These are phyloP conservation scores for Melanostoma scalare DNA, from an alignment of 2,888 invertebrate species.

Conservation along the genomic window DNA sequence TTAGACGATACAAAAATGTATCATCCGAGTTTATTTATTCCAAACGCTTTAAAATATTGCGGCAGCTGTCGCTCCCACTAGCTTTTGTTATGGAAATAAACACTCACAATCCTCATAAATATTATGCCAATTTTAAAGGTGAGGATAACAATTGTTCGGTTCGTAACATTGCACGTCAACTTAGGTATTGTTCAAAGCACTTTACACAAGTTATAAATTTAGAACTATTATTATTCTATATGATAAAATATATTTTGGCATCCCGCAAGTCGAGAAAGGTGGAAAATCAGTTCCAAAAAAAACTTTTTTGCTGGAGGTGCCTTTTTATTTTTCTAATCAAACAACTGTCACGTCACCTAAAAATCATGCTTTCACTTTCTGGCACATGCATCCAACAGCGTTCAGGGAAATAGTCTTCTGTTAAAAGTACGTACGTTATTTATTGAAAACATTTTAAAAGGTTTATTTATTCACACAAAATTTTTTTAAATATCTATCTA, in stretches of 20 bases:
- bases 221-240: constrained; percentile 59
- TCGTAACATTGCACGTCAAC: constrained; percentile 64
- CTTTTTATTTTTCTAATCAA: constrained; percentile 77
- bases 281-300: constrained; percentile 66
- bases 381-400: constrained; percentile 44
- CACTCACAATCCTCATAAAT: constrained; percentile 64
- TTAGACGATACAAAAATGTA: constrained; percentile 34
- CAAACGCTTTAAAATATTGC: constrained; percentile 52
- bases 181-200: constrained; percentile 47
- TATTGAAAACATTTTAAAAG: too few species aligned
- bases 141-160: constrained; percentile 57
- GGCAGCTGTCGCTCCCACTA: constrained; percentile 52
- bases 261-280: constrained; percentile 65
- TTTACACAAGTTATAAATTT: constrained; percentile 60
- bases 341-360: constrained; percentile 80
- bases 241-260: constrained; percentile 59
- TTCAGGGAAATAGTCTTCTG: constrained; percentile 36
- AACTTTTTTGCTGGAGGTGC: constrained; percentile 61
- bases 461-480: too few species aligned
- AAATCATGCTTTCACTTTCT: constrained; percentile 74
- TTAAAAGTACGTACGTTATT: too few species aligned
- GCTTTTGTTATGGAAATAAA: constrained; percentile 72
- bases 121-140: constrained; percentile 66
- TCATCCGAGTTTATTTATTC: constrained; percentile 57
- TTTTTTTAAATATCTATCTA: too few species aligned